A percentile compares a stretch with the other conserved stretches of the same genome.
Conservation (phyloP, 2,888 invertebrate species). For the Aphrophora alni region DNA sequence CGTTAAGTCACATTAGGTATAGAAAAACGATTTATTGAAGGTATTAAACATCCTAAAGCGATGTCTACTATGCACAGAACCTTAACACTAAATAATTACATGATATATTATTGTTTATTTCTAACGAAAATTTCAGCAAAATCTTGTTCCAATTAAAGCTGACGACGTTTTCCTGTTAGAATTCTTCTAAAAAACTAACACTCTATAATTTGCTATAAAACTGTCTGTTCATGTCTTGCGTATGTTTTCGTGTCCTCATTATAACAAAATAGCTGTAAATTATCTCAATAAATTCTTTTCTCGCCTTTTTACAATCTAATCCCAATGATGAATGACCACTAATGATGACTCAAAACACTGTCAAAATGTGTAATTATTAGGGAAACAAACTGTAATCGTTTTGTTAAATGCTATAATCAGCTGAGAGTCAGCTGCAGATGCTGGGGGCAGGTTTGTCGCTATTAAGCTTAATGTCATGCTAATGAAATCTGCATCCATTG, state of each 20-base stretch:
- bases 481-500: not conserved
- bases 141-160: no score
- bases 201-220: not conserved
- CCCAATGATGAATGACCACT: not conserved
- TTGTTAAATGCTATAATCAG: slow-evolving; percentile 6
- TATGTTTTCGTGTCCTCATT: not conserved
- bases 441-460: not conserved
- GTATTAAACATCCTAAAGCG: no score
- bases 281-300: not conserved
- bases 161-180: no score
- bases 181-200: not conserved
- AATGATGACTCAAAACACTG: not conserved
- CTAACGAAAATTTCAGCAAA: no score
- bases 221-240: not conserved
- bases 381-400: not conserved
- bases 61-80: no score
- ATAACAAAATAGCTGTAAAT: not conserved
- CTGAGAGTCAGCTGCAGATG: not conserved
- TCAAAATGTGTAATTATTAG: not conserved
- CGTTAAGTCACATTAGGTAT: no score
- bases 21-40: no score
- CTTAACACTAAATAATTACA: no score
- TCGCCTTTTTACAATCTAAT: slow-evolving; percentile 2
- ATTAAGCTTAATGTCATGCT: not conserved
- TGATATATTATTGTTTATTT: no score